Conservation (phyloP, 2,888 invertebrate species). For the Anorthoa munda region DNA sequence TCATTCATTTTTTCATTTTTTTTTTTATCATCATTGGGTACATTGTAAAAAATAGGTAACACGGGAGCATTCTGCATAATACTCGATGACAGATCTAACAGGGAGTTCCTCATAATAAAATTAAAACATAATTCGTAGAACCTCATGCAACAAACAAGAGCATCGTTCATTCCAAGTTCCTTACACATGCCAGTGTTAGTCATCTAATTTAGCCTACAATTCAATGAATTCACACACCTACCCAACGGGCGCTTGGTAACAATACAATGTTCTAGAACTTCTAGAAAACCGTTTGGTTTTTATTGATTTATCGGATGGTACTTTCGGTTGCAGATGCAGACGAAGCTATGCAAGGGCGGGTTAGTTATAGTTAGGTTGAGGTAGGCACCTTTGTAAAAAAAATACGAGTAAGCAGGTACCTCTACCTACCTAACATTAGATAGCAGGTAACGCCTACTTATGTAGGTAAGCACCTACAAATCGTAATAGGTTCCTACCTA, state of each 20-base stretch:
- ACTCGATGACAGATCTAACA: background rate
- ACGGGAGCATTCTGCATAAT: background rate
- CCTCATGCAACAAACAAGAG: background rate
- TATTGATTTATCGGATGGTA: constrained; percentile 42
- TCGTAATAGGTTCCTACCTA: too few species aligned
- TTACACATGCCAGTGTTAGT: constrained; percentile 46
- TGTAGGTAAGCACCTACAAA: too few species aligned
- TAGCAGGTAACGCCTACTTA: too few species aligned
- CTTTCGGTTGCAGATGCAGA: constrained; percentile 8
- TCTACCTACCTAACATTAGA: background rate
- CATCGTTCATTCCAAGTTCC: constrained; percentile 7
- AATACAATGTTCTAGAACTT: constrained; percentile 47
- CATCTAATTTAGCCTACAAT: constrained; percentile 20
- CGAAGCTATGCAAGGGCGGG: background rate
- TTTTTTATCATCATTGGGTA: too few species aligned
- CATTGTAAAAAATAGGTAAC: background rate
- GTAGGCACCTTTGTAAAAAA: background rate
- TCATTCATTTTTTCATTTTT: too few species aligned
- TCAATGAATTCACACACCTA: constrained; percentile 31
- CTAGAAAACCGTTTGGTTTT: constrained; percentile 15
- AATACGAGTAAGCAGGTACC: background rate
- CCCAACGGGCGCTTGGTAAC: constrained; percentile 8
- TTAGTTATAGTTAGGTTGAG: background rate
- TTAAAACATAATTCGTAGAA: background rate
- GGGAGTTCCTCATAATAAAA: background rate